These are phyloP conservation scores for Pagrus major DNA, from an alignment of 2,113 vertebrate species.

Conservation along the genomic window DNA sequence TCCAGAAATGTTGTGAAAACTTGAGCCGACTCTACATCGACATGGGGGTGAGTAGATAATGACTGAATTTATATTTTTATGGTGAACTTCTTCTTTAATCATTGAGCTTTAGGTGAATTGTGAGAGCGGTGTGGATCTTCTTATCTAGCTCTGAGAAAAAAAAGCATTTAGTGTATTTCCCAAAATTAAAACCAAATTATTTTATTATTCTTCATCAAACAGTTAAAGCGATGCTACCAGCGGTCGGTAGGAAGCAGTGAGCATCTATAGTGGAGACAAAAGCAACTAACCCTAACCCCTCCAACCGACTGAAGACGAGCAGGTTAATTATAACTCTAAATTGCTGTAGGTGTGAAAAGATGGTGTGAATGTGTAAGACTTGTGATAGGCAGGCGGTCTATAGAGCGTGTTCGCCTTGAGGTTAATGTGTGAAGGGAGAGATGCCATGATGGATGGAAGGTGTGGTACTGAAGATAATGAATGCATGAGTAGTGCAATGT, in stretches of 20 bases:
- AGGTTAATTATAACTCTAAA: constrained; percentile 17
- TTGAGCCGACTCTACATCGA: too few species aligned
- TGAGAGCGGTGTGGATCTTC: too few species aligned
- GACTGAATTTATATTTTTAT: too few species aligned
- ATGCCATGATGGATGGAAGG: background rate
- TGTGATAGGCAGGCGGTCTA: too few species aligned
- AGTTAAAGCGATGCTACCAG: background rate
- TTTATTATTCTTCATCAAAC: background rate
- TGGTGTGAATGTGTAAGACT: constrained; percentile 13
- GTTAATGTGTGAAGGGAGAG: background rate
- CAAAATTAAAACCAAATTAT: too few species aligned
- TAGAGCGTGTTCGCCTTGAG: background rate
- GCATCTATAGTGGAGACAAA: background rate
- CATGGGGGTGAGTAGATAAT: too few species aligned
- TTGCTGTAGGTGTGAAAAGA: background rate
- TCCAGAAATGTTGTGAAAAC: too few species aligned
- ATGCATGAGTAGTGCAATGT: background rate
- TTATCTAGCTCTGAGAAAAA: background rate
- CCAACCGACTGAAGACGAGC: background rate
- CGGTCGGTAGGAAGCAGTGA: background rate
- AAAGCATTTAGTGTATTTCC: background rate
- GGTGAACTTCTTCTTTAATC: too few species aligned
- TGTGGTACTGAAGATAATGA: background rate
- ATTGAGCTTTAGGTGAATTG: too few species aligned
- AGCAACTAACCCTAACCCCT: too few species aligned